Percentiles rank a stretch among this genome's conserved stretches.
Conservation (phyloP, 2,113 vertebrate species). For the Prunella himalayana region DNA sequence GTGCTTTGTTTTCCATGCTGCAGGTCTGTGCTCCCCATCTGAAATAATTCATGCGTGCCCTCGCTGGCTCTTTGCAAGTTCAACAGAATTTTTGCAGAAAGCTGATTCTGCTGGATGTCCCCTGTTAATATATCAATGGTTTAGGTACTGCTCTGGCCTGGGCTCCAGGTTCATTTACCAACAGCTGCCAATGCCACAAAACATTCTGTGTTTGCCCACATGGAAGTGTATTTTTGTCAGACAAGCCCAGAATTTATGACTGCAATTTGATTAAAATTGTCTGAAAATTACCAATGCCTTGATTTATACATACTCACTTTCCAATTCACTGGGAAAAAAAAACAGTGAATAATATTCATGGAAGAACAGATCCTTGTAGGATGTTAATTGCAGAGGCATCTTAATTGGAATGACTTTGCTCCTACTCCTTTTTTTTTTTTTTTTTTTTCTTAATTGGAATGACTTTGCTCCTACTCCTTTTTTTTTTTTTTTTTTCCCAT, state of each 20-base stretch:
- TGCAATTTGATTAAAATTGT: background rate
- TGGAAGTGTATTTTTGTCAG: background rate
- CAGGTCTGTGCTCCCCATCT: background rate
- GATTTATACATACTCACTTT: background rate
- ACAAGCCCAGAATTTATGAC: background rate
- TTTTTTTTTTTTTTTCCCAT: fast-evolving
- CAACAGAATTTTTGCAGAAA: background rate
- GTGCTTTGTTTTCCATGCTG: background rate
- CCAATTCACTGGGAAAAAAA: background rate
- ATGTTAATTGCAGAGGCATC: background rate
- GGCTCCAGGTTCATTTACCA: background rate
- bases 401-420: background rate
- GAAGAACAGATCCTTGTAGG: background rate
- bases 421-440: background rate
- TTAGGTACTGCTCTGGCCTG: background rate
- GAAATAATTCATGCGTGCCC: background rate
- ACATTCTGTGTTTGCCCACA: background rate
- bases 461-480: background rate
- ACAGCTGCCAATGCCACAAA: background rate
- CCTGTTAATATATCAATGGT: background rate
- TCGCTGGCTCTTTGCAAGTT: background rate
- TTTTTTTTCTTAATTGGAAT: background rate
- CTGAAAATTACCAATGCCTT: background rate
- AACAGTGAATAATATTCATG: background rate
- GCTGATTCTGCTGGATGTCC: background rate